phyloP scores from a whole-genome alignment of 2,888 invertebrate genomes.

The Leptothorax acervorum region DNA sequence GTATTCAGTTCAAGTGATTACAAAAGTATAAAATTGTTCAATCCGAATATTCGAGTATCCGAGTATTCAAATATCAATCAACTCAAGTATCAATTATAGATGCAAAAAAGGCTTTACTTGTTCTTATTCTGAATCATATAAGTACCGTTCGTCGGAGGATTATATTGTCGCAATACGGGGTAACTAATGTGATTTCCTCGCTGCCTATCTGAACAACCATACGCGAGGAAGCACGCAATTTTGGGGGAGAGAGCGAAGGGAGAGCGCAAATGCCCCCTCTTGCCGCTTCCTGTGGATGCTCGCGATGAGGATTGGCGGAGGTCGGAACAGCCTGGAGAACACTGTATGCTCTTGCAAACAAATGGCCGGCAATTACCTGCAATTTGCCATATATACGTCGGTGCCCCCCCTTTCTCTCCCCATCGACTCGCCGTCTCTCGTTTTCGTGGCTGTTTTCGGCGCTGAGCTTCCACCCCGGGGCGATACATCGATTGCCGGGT shows the following conservation, averaged over 20 bases:
- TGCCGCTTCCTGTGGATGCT: conserved; percentile 41
- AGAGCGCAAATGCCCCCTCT: conserved; percentile 35
- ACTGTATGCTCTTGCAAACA: conserved; percentile 79
- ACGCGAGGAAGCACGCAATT: conserved; percentile 25
- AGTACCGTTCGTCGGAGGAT: background rate
- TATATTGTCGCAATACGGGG: background rate
- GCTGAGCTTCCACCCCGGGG: conserved; percentile 77
- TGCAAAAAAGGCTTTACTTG: background rate
- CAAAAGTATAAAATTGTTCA: background rate
- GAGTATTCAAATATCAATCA: background rate
- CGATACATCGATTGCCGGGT: conserved; percentile 84
- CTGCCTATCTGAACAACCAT: background rate
- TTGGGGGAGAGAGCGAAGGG: conserved; percentile 20
- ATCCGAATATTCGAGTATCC: background rate
- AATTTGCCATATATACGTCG: conserved; percentile 80
- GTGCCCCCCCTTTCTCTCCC: conserved; percentile 67
- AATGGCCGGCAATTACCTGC: conserved; percentile 83
- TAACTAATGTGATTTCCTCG: conserved; percentile 2
- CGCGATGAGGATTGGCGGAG: conserved; percentile 50
- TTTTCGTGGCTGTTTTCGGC: conserved; percentile 77
- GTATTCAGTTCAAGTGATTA: background rate
- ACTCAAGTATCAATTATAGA: background rate
- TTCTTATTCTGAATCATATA: background rate
- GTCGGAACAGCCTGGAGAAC: conserved; percentile 55
- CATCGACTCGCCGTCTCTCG: conserved; percentile 71